These are phyloP conservation scores for Trypoxylon attenuatum DNA, from an alignment of 2,888 invertebrate species.

Conservation along the genomic window DNA sequence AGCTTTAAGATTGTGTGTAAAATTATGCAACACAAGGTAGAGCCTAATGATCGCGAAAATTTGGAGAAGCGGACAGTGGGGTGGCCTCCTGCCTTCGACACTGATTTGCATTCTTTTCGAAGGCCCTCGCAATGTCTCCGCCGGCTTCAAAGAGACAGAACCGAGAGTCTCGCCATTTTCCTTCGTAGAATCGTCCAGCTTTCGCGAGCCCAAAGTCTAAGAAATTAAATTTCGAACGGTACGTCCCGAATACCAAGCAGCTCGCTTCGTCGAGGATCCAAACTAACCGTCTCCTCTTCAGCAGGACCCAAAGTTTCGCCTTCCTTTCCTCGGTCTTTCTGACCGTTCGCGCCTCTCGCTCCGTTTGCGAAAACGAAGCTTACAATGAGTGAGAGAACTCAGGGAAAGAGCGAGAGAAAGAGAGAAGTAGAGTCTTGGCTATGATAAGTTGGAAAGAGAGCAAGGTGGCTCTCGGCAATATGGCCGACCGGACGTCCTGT, in stretches of 20 bases:
- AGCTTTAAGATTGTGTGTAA: too few relatives aligned
- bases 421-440: slow-evolving; percentile 18
- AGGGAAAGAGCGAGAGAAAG: too few relatives aligned
- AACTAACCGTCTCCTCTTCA: slow-evolving; percentile 43
- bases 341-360: slow-evolving; percentile 17
- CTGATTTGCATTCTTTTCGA: slow-evolving; percentile 38
- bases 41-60: neutral
- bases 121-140: slow-evolving; percentile 23
- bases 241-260: slow-evolving; percentile 64
- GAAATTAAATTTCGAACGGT: slow-evolving; percentile 68
- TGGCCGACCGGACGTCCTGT: slow-evolving; percentile 52
- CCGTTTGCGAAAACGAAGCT: slow-evolving; percentile 9
- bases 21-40: too few relatives aligned
- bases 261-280: slow-evolving; percentile 38
- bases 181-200: slow-evolving; percentile 30
- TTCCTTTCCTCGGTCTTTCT: neutral
- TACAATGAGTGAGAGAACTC: slow-evolving; percentile 2
- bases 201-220: slow-evolving; percentile 50
- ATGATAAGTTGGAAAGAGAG: slow-evolving; percentile 18
- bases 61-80: too few relatives aligned
- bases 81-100: neutral
- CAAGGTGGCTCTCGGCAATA: slow-evolving; percentile 42
- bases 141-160: slow-evolving; percentile 26
- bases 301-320: neutral
- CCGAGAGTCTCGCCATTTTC: slow-evolving; percentile 23